Percentiles rank a stretch among this genome's conserved stretches.
Conservation (phyloP, 2,888 invertebrate species). For the Macrosiphum euphorbiae region DNA sequence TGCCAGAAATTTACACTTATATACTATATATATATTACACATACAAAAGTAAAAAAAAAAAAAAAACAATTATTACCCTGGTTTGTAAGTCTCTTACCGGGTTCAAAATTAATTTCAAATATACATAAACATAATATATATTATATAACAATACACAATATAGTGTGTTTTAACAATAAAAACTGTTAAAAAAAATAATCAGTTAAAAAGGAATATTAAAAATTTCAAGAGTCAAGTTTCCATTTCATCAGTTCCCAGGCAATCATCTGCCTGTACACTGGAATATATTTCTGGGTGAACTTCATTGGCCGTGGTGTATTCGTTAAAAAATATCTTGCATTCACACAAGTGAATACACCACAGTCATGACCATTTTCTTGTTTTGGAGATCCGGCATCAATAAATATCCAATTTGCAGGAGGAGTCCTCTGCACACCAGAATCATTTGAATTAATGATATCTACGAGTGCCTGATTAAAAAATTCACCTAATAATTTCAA, state of each 20-base stretch:
- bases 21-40: background rate
- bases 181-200: no score
- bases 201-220: background rate
- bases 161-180: background rate
- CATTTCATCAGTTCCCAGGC: background rate
- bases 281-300: background rate
- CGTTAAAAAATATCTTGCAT: background rate
- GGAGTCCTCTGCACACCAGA: no score
- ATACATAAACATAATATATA: no score
- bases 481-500: no score
- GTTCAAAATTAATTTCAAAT: background rate
- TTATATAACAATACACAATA: background rate
- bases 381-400: fast-evolving
- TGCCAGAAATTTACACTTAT: background rate
- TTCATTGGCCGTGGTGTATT: fast-evolving
- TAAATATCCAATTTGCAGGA: no score
- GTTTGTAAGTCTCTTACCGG: background rate
- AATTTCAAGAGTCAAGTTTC: no score
- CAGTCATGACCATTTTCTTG: background rate
- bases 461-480: no score
- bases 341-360: background rate
- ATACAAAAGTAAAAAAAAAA: background rate
- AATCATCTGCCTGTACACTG: background rate
- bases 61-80: background rate
- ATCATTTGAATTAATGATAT: no score